Evolutionary conservation across 2,113 vertebrate genomes (phyloP).

Genomic region (Xiphias gladius): DNA sequence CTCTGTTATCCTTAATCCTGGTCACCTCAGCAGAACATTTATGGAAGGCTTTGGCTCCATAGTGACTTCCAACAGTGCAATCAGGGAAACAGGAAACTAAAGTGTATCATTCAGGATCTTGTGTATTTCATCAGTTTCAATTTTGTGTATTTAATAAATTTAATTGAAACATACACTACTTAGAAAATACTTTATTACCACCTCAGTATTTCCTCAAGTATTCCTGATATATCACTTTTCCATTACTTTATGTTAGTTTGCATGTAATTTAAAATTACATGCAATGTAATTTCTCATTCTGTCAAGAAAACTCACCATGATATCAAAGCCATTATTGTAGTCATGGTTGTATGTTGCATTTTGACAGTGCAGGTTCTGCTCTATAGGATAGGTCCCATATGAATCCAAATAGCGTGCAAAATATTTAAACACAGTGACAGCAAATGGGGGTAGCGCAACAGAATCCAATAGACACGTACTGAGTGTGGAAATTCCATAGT

Average conservation of each 20-base stretch:
- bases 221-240: neutral
- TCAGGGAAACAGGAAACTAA: no score
- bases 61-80: no score
- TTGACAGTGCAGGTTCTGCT: neutral
- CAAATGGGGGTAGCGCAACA: neutral
- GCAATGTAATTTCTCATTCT: no score
- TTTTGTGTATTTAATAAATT: no score
- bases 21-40: conserved; percentile 12
- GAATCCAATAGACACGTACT: neutral
- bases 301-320: neutral
- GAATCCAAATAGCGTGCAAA: neutral
- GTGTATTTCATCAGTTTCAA: no score
- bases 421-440: neutral
- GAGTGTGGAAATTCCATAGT: neutral
- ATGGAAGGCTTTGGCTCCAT: neutral
- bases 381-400: neutral
- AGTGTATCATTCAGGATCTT: no score
- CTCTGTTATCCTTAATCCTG: conserved; percentile 11
- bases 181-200: no score
- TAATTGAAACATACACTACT: no score
- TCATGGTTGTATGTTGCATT: neutral
- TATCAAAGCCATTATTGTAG: neutral
- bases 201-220: neutral
- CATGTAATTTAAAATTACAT: neutral
- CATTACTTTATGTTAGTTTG: neutral